phyloP scores from a whole-genome alignment of 2,797 vertebrate species.

The Crocodylus rhombifer region DNA sequence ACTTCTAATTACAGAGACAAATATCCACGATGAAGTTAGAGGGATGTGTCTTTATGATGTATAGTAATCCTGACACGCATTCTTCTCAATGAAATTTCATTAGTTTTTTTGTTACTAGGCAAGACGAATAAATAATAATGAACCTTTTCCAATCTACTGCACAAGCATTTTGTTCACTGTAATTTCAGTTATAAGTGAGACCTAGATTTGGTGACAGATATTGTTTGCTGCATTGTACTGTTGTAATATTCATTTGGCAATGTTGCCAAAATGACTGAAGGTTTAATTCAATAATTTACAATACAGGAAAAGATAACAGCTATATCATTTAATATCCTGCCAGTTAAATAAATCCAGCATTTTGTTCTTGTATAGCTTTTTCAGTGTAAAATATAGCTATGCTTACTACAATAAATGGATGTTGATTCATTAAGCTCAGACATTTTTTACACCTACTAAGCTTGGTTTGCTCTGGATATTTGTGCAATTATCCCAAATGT shows the following conservation, averaged over 20 bases:
- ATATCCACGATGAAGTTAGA: constrained; percentile 44
- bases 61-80: constrained; percentile 6
- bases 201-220: constrained; percentile 44
- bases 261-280: constrained; percentile 61
- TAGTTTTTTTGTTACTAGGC: constrained; percentile 27
- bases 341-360: constrained; percentile 51
- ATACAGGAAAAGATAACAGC: constrained; percentile 57
- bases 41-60: constrained; percentile 45
- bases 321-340: constrained; percentile 68
- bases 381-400: neutral
- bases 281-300: constrained; percentile 70
- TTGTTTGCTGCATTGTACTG: constrained; percentile 47
- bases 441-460: neutral
- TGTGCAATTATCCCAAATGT: neutral
- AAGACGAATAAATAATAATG: constrained; percentile 73
- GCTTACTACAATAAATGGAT: neutral
- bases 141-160: constrained; percentile 47
- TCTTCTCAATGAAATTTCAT: constrained; percentile 53
- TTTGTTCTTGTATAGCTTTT: constrained; percentile 19
- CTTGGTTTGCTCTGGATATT: neutral
- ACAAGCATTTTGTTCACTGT: constrained; percentile 41
- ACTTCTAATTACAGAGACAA: constrained; percentile 57
- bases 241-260: constrained; percentile 53
- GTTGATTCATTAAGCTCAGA: neutral
- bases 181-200: constrained; percentile 58